Evolutionary conservation across 2,888 invertebrate genomes (phyloP).

Genomic region (Schizaphis graminum): DNA sequence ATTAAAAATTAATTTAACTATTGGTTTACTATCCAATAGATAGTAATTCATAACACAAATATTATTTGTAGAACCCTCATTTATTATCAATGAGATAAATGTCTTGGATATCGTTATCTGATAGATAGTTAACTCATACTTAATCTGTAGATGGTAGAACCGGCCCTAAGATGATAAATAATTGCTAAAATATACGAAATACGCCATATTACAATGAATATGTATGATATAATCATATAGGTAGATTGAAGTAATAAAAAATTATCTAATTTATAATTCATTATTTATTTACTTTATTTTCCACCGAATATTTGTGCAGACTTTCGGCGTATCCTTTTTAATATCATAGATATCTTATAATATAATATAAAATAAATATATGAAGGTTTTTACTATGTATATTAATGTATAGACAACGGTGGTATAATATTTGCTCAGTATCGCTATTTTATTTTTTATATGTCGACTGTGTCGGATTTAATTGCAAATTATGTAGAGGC

Average conservation of each 20-base stretch:
- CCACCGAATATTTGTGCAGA: neutral
- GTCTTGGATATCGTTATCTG: too few species aligned
- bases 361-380: neutral
- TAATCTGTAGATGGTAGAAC: too few species aligned
- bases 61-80: too few species aligned
- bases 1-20: too few species aligned
- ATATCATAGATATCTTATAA: neutral
- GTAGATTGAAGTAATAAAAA: neutral
- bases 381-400: neutral
- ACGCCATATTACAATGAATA: neutral
- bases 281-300: neutral
- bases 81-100: too few species aligned
- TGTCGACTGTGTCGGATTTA: neutral
- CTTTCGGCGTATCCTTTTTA: neutral
- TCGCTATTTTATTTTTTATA: neutral
- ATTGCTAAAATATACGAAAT: neutral
- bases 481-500: neutral
- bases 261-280: neutral
- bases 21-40: too few species aligned
- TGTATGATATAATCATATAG: neutral
- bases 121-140: too few species aligned
- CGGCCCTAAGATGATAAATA: neutral
- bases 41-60: too few species aligned
- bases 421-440: neutral
- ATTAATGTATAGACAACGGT: neutral